A percentile compares a stretch with the other conserved stretches of the same genome.
These are phyloP conservation scores for Chloroclystis v-ata DNA, from an alignment of 2,888 invertebrate genomes.

Conservation along the genomic window DNA sequence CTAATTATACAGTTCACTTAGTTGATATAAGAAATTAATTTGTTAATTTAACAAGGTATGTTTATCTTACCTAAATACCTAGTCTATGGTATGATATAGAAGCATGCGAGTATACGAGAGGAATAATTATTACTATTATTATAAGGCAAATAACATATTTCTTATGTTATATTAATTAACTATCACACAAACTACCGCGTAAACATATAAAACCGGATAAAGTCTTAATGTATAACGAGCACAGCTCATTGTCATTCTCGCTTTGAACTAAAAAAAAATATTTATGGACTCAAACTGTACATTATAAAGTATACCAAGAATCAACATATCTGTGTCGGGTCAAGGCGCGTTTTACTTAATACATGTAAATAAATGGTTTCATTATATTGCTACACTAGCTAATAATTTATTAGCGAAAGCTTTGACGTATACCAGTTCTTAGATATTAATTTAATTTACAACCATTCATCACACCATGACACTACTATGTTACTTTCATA, in stretches of 20 bases:
- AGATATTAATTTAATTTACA: constrained; percentile 28
- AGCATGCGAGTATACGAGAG: constrained; percentile 60
- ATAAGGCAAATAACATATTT: constrained; percentile 55
- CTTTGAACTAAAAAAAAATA: constrained; percentile 1
- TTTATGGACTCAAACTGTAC: too few species aligned
- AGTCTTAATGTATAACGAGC: constrained; percentile 36
- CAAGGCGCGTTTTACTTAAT: too few species aligned
- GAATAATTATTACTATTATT: constrained; percentile 37
- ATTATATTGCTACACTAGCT: too few species aligned
- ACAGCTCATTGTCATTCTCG: constrained; percentile 35
- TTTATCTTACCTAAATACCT: constrained; percentile 22
- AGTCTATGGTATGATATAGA: constrained; percentile 38
- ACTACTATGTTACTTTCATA: constrained; percentile 7
- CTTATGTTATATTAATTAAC: constrained; percentile 21
- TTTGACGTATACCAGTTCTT: constrained; percentile 55
- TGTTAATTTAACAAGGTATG: constrained; percentile 15
- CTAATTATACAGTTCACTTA: constrained; percentile 7
- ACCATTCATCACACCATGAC: constrained; percentile 29
- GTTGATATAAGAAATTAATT: constrained; percentile 22
- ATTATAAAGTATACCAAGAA: too few species aligned
- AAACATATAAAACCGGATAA: constrained; percentile 37
- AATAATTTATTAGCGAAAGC: constrained; percentile 41
- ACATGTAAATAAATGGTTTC: too few species aligned
- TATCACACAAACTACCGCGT: constrained; percentile 32
- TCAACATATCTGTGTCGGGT: too few species aligned